Evolutionary conservation across 2,797 vertebrate genomes (phyloP), one percentile per base, ranked within the genome.

Genomic region (Acipenser transmontanus): DNA sequence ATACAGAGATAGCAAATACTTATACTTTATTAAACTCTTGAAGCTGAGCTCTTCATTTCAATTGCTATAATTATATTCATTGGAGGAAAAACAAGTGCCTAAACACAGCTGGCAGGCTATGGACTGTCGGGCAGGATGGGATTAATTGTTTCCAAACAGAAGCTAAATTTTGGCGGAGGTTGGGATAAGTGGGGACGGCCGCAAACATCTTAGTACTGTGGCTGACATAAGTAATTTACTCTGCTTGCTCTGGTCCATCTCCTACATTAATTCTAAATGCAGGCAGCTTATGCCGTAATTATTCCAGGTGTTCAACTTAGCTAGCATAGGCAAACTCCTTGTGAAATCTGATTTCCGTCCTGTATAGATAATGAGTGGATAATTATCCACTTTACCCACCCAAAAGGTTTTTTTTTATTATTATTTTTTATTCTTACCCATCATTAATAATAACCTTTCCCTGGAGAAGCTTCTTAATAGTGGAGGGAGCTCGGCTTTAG

Each of bases 11-110:
- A 4, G 49, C 54, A 78, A 75, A 77, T 76, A 74, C 78, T 75
- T 77, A 81, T 83, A 78, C 78, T 80, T 90, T 86, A 90, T 89
- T 88, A 88, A 88, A 86, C 88, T 88, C 88, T 73, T 71, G n/a
- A 64, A 86, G 79, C 81, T 70, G 50, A 9, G 72, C 80, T 85
- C 77, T 80, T 81, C 68, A 82, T 78, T 76, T 79, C 72, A 80
- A 85, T 78, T 71, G 73, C 68, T 59, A 63, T 77, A 76, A 82
- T 86, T 81, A 72, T 82, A 73, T 77, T 77, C 57, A 64, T 9
- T 6, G 48, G 20, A 59, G 65, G 64, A 64, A 50, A 63, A 76
- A 80, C 82, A 83, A 83, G 83, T 85, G 84, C 77, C 78, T 78
- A 83, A 86, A 85, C 80, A 83, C 84, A 86, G 84, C 81, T 73